Base-by-base conservation (phyloP, 2,113 vertebrate species). In the Protomyctophum bolini region DNA sequence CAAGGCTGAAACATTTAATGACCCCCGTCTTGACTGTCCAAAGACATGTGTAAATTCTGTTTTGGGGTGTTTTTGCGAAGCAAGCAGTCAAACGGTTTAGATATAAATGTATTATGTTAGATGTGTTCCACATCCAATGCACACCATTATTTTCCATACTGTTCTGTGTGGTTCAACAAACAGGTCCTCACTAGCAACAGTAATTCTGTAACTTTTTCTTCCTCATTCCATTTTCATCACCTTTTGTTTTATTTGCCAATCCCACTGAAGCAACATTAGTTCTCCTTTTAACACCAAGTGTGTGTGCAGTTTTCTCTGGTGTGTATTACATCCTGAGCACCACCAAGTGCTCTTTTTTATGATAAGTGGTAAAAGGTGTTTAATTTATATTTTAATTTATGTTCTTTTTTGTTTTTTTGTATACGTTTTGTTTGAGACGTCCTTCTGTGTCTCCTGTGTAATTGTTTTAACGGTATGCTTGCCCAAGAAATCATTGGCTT, bases 311-410 rank as follows among this genome's bases (percentile, higher is more conserved):
- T 47, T 51, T 48, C 11, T 46, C 15, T 33, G 33, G 33, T 41
- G 46, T 4, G 4, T 14, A 67, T 29, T 65, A 5, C 29, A 12
- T 60, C 58, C 49, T 28, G 33, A 71, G 65, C 1, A 2, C 60
- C 49, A 28, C 7, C 72, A 14, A 62, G 67, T 65, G 60, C n/a
- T 81, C 68, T 82, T 67, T 67, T 57, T 70, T 72, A 80, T 61
- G 2, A 15, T 28, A 33, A 29, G 21, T 2, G 48, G 29, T 62
- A 77, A 80, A 81, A 69, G 46, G 46, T 72, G 69, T 73, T 86
- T 77, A 88, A 90, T 91, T 91, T 93, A 92, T 92, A 89, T 86
- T 61, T 78, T 92, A 77, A 91, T 86, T 92, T 92, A 91, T 91
- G 88, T 69, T 74, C 63, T 41, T 41, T 41, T 41, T 3, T 41